Conservation (phyloP, 1,140 invertebrate species). For the Bombyx mandarina region DNA sequence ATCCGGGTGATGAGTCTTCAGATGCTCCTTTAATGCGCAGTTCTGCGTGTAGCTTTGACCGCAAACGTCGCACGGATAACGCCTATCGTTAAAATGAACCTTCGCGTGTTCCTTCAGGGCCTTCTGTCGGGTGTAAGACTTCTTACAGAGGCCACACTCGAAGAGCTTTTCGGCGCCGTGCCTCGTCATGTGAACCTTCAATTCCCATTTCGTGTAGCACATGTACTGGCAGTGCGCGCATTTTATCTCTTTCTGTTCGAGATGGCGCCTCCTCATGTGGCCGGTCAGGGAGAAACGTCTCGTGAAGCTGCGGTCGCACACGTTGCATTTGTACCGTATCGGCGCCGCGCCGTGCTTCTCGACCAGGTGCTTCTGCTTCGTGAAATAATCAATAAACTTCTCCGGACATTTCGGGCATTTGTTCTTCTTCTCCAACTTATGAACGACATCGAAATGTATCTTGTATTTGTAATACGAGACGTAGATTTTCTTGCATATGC, state of each 20-base stretch:
- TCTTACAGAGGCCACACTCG: constrained; percentile 5
- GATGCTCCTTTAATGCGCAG: constrained; percentile 20
- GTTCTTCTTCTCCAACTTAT: constrained; percentile 25
- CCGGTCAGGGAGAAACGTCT: constrained; percentile 20
- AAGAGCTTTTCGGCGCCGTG: constrained; percentile 2
- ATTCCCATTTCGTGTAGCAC: constrained; percentile 32
- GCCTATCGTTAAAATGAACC: constrained; percentile 57
- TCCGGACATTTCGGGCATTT: constrained; percentile 38
- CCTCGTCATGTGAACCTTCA: constrained; percentile 27
- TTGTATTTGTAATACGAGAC: constrained; percentile 28
- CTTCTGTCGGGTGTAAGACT: constrained; percentile 61
- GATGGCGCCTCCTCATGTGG: constrained; percentile 33
- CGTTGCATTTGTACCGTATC: constrained; percentile 33
- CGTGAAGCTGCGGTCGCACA: constrained; percentile 29
- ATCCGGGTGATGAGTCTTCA: constrained; percentile 5
- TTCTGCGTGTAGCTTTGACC: constrained; percentile 33
- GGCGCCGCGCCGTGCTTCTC: constrained; percentile 30
- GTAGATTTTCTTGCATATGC: constrained; percentile 30
- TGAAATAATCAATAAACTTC: constrained; percentile 36
- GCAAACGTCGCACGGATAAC: constrained; percentile 30
- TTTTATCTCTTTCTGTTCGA: constrained; percentile 30
- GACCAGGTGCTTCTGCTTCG: constrained; percentile 35
- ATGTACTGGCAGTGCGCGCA: constrained; percentile 36
- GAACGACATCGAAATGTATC: constrained; percentile 29
- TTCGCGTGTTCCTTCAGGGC: constrained; percentile 65